phyloP scores from a whole-genome alignment of 2,113 vertebrate genomes.

The Smithornis capensis region DNA sequence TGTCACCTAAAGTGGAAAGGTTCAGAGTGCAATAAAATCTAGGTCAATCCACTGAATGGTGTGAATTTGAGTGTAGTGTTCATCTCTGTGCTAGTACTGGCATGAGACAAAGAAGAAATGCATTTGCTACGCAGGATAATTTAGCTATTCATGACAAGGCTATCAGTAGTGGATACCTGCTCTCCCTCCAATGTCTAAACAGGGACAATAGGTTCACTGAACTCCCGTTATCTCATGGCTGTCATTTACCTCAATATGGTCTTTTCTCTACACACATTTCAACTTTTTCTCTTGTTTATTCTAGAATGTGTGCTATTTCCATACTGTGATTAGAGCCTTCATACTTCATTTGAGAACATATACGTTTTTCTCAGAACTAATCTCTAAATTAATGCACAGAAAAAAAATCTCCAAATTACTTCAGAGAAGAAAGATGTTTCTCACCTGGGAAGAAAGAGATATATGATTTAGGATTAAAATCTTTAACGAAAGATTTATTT shows the following conservation, averaged over 20 bases:
- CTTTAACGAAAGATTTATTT: neutral
- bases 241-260: neutral
- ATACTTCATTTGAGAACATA: neutral
- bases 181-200: neutral
- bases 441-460: neutral
- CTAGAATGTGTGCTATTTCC: neutral
- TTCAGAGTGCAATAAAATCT: neutral
- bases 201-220: neutral
- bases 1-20: neutral
- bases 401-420: neutral
- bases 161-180: neutral
- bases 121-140: neutral
- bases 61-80: neutral
- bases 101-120: neutral
- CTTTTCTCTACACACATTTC: neutral
- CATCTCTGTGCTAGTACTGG: neutral
- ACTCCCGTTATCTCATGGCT: neutral
- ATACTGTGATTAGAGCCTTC: neutral
- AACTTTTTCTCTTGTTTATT: neutral
- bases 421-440: neutral
- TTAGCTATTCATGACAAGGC: neutral
- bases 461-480: neutral
- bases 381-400: neutral
- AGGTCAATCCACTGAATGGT: neutral
- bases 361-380: neutral